phyloP scores from a whole-genome alignment of 2,888 invertebrate species.

The Oxyscelio sp. region DNA sequence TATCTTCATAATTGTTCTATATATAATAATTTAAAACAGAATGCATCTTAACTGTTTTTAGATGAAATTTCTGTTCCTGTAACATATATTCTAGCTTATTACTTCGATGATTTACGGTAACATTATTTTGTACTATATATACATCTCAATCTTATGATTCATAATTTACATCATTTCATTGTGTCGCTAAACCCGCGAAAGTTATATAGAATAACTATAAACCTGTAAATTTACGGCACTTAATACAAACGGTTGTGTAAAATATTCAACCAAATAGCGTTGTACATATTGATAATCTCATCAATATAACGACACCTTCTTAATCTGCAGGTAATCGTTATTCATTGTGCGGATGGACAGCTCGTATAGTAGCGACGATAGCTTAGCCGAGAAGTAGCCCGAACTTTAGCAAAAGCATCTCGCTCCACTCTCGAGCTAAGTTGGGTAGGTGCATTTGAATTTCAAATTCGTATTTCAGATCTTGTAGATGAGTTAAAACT shows the following conservation, averaged over 20 bases:
- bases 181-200: not conserved
- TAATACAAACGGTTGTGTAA: not conserved
- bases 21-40: too few relatives aligned
- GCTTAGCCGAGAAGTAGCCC: slow-evolving; percentile 51
- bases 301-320: slow-evolving; percentile 59
- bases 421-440: slow-evolving; percentile 15
- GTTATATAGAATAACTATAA: not conserved
- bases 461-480: slow-evolving; percentile 65
- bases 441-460: slow-evolving; percentile 53
- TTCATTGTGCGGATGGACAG: slow-evolving; percentile 65
- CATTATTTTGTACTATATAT: too few relatives aligned
- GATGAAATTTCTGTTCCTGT: too few relatives aligned
- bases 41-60: too few relatives aligned
- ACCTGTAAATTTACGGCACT: not conserved
- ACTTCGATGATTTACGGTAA: too few relatives aligned
- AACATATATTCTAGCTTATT: too few relatives aligned
- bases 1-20: too few relatives aligned
- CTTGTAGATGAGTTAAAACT: too few relatives aligned
- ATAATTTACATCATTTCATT: not conserved
- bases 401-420: slow-evolving; percentile 53
- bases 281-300: slow-evolving; percentile 66
- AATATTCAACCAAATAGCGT: slow-evolving; percentile 49
- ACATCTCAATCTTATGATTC: not conserved
- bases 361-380: slow-evolving; percentile 47
- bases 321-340: slow-evolving; percentile 67